Evolutionary conservation across 1,140 invertebrate species (phyloP), one percentile per base, ranked within the genome.

Genomic region (Nymphalis io): DNA sequence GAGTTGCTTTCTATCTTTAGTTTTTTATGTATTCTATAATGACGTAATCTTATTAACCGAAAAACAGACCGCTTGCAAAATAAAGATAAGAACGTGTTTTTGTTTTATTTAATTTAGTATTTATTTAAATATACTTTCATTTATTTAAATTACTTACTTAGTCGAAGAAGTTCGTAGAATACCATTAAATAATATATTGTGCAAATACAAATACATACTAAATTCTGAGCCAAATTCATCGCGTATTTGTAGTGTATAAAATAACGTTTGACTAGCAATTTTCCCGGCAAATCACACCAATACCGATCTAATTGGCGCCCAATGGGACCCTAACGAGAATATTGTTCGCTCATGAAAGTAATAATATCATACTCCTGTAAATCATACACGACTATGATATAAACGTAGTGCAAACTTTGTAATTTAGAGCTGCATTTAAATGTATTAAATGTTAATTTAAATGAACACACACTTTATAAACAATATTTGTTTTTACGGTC

Each of bases 221-320:
- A 16, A 46, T 46, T 46, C n/a, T n/a, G 44, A 13, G 20, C 48
- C 2, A 8, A 20, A 21, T 21, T 12, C 18, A 15, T 40, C 44
- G 21, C 13, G 33, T 33, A 33, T 69, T 63, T 63, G 38, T 40
- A 42, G 40, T 69, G 40, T 62, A 63, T 42, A 57, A 58, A 68
- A 62, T 72, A 72, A 60, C 57, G 67, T 51, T 68, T 59, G 44
- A 72, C 53, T 69, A 73, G 75, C 79, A 83, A 83, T 86, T 83
- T 84, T 84, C 78, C 76, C 75, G 73, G 62, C 76, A 82, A 69
- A 82, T 81, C 79, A 83, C 73, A 70, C 78, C 77, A 72, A 79
- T 78, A 76, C 74, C 66, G 73, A 60, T 72, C 74, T 81, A 84
- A 83, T 81, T 83, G 79, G 79, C 77, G 76, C 73, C 78, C 82